A percentile compares a stretch with the other conserved stretches of the same genome.
Conservation (phyloP, 2,797 vertebrate species). For the Hyperoplus lanceolatus region DNA sequence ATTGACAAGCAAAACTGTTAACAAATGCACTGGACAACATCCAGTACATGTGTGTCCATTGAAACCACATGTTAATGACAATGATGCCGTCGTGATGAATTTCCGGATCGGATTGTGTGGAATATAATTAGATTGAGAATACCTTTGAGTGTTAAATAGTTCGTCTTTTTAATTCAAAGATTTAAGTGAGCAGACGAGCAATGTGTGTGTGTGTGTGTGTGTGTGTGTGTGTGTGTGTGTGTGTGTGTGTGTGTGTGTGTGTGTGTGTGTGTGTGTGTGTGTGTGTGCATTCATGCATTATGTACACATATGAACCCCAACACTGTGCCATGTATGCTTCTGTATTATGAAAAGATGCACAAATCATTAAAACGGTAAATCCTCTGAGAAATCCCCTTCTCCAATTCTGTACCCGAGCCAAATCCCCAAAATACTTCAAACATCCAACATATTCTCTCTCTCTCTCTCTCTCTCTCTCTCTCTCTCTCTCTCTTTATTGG, state of each 20-base stretch:
- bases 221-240: background rate
- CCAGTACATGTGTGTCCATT: too few species aligned
- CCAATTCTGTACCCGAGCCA: slow-evolving; percentile 64
- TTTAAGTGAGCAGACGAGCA: background rate
- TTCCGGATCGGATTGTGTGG: background rate
- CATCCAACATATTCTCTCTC: slow-evolving; percentile 35
- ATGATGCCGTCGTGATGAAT: background rate
- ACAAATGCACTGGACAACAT: background rate
- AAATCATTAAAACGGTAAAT: slow-evolving; percentile 70
- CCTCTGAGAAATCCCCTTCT: slow-evolving; percentile 53
- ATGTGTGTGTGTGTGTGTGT: background rate
- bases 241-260: background rate
- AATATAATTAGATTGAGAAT: background rate
- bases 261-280: background rate
- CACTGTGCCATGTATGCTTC: slow-evolving; percentile 20
- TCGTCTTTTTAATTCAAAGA: slow-evolving; percentile 10
- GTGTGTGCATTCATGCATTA: slow-evolving; percentile 25
- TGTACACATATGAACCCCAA: slow-evolving; percentile 16
- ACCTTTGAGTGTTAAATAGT: slow-evolving; percentile 4
- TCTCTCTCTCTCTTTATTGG: slow-evolving; percentile 44
- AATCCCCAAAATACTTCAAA: slow-evolving; percentile 78
- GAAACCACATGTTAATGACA: background rate
- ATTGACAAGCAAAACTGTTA: background rate
- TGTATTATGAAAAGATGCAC: slow-evolving; percentile 60
- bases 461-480: slow-evolving; percentile 35